These are phyloP conservation scores for Rhinoptilus africanus DNA, from an alignment of 2,113 vertebrate genomes.

Conservation along the genomic window DNA sequence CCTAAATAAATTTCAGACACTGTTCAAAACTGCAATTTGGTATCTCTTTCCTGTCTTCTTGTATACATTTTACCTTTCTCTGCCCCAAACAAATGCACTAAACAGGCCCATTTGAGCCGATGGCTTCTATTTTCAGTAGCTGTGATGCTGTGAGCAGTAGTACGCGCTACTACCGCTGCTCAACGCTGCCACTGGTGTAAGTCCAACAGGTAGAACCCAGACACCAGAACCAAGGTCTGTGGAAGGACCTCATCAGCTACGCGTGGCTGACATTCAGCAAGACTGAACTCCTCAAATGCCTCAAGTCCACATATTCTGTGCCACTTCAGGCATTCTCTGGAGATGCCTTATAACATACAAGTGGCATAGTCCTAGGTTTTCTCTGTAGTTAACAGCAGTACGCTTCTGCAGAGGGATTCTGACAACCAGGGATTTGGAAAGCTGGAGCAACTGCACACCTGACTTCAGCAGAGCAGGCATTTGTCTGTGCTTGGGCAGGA, in stretches of 20 bases:
- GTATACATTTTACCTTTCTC: not conserved
- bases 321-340: not conserved
- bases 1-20: not conserved
- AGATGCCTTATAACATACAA: not conserved
- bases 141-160: not conserved
- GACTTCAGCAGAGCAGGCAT: not conserved
- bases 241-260: not conserved
- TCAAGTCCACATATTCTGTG: fast-evolving
- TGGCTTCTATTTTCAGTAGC: not conserved
- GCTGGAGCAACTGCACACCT: not conserved
- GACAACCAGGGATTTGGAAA: not conserved
- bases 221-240: not conserved
- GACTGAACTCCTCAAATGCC: not conserved
- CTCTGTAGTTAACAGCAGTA: not conserved
- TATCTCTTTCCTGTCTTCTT: not conserved
- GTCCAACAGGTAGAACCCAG: not conserved
- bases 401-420: not conserved
- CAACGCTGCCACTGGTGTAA: not conserved
- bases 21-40: not conserved
- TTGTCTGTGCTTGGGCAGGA: not conserved
- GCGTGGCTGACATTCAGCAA: not conserved
- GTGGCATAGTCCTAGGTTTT: not conserved
- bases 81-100: not conserved
- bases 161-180: not conserved
- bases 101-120: not conserved